phyloP scores from a whole-genome alignment of 2,797 vertebrate species.

The Xerus rutilus region DNA sequence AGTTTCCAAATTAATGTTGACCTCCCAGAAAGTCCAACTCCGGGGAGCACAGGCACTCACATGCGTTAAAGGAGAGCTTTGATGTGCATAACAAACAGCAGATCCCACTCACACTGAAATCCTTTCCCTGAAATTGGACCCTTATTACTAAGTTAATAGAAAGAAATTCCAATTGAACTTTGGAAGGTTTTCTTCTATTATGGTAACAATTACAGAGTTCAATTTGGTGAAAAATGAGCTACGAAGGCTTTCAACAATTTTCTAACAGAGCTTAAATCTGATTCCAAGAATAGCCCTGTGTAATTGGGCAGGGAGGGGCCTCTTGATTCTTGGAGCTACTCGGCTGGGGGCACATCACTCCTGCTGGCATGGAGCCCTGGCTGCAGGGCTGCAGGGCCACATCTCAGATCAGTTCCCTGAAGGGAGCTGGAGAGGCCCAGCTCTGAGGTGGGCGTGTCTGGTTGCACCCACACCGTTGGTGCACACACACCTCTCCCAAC shows the following conservation, averaged over 20 bases:
- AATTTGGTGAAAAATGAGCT: conserved; percentile 82
- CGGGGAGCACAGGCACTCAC: conserved; percentile 8
- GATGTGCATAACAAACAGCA: conserved; percentile 70
- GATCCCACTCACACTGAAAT: conserved; percentile 74
- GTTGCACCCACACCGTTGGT: not conserved
- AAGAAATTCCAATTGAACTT: conserved; percentile 83
- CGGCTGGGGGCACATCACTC: not conserved
- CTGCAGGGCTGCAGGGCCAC: accelerated
- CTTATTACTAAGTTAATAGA: conserved; percentile 85
- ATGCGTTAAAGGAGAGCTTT: conserved; percentile 50
- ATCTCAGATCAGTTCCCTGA: not conserved
- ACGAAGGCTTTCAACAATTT: conserved; percentile 82
- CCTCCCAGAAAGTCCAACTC: not conserved
- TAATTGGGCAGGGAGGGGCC: conserved; percentile 52
- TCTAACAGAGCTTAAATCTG: conserved; percentile 77
- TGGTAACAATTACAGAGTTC: conserved; percentile 74
- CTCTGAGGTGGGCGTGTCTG: accelerated
- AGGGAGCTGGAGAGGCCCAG: accelerated
- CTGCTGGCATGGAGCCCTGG: accelerated
- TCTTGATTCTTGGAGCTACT: conserved; percentile 4
- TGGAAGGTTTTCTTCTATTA: conserved; percentile 78
- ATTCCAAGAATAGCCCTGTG: conserved; percentile 71
- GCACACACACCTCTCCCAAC: accelerated
- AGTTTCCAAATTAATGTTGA: not conserved
- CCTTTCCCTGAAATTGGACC: conserved; percentile 82